Percentiles rank a stretch among this genome's conserved stretches.
Evolutionary conservation across 2,888 invertebrate genomes (phyloP).

Genomic region (Apoda limacodes): DNA sequence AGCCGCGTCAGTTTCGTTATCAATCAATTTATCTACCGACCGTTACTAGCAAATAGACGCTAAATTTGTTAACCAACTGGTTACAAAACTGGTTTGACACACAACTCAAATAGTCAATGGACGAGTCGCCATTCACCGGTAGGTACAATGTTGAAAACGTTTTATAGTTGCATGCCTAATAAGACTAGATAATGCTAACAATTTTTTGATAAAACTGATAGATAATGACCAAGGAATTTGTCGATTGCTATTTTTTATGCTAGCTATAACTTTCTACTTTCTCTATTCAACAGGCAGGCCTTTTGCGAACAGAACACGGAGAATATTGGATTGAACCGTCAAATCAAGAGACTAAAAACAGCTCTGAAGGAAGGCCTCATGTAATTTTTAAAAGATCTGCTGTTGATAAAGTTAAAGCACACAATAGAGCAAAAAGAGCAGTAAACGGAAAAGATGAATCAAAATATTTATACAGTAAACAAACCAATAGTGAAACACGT

Average conservation of each 20-base stretch:
- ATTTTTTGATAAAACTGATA: background rate
- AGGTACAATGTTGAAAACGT: conserved; percentile 25
- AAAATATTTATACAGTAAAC: conserved; percentile 29
- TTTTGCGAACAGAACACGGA: conserved; percentile 73
- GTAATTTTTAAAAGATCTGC: conserved; percentile 77
- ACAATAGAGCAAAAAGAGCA: conserved; percentile 42
- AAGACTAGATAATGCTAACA: background rate
- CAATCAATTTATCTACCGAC: conserved; percentile 62
- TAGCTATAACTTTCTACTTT: conserved; percentile 5
- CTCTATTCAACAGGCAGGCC: conserved; percentile 69
- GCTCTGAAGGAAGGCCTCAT: conserved; percentile 67
- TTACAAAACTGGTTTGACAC: conserved; percentile 40
- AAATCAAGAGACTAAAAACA: conserved; percentile 54
- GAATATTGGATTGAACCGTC: conserved; percentile 81
- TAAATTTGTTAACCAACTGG: conserved; percentile 49
- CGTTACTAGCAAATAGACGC: conserved; percentile 37
- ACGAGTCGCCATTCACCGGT: conserved; percentile 38
- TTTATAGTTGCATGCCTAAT: background rate
- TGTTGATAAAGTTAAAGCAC: conserved; percentile 57
- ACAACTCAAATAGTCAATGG: conserved; percentile 27
- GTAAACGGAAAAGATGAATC: conserved; percentile 27
- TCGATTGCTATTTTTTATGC: no score
- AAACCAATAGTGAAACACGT: conserved; percentile 57
- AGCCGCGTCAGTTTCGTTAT: conserved; percentile 48
- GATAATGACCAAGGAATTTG: no score